Evolutionary conservation across 2,797 vertebrate species (phyloP).

Genomic region (Anguilla anguilla): DNA sequence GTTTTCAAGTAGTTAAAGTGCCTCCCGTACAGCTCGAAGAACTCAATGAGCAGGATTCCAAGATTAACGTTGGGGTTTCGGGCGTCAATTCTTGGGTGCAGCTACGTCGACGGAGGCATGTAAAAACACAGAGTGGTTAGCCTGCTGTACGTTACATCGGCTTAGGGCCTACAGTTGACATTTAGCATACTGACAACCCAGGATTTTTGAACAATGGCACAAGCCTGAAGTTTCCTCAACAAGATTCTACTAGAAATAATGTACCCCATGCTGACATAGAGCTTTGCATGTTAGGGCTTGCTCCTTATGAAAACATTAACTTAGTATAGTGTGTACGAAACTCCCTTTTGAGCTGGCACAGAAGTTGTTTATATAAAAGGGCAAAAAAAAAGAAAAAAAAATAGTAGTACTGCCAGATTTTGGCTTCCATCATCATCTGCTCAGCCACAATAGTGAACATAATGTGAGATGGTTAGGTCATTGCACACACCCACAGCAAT

Average conservation of each 20-base stretch:
- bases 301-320: not conserved
- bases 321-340: not conserved
- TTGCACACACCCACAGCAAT: too few species aligned
- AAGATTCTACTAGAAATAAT: conserved; percentile 11
- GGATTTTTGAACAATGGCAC: not conserved
- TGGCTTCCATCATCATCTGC: not conserved
- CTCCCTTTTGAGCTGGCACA: not conserved
- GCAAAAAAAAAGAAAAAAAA: not conserved
- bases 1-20: conserved; percentile 99
- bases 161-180: not conserved
- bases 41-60: conserved; percentile 95
- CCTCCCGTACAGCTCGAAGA: conserved; percentile 97
- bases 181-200: not conserved
- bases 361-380: not conserved
- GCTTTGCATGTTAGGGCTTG: not conserved
- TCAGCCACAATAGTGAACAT: not conserved
- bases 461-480: not conserved
- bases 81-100: conserved; percentile 93
- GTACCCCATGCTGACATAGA: not conserved
- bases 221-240: not conserved
- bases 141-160: not conserved
- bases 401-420: not conserved
- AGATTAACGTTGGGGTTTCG: conserved; percentile 89
- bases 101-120: conserved; percentile 63
- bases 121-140: not conserved